Evolutionary conservation across 2,113 vertebrate genomes (phyloP).

Genomic region (Montifringilla adamsi): DNA sequence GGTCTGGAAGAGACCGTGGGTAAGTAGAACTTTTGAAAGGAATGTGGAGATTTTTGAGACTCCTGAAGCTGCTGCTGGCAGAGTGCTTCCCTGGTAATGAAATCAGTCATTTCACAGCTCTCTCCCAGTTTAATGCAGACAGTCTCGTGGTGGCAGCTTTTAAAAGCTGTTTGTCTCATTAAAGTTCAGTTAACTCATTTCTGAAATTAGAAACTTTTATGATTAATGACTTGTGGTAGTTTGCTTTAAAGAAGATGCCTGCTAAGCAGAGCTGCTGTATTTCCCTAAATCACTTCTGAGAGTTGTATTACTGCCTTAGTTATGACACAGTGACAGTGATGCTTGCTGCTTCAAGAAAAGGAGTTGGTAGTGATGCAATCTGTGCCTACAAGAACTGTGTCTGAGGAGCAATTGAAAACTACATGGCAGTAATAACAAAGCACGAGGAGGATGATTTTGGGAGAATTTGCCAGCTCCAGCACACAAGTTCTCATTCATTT

Average conservation of each 20-base stretch:
- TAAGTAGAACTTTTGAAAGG: not conserved
- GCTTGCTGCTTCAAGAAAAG: not conserved
- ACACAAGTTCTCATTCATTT: not conserved
- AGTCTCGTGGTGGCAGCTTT: not conserved
- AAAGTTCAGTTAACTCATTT: conserved; percentile 27
- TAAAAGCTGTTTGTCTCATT: conserved; percentile 33
- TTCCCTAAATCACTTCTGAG: not conserved
- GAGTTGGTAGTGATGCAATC: not conserved
- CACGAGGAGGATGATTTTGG: not conserved
- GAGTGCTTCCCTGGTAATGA: not conserved
- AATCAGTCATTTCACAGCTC: not conserved
- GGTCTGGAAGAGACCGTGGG: not conserved
- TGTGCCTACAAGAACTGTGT: not conserved
- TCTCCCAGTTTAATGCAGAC: not conserved
- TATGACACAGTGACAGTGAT: not conserved
- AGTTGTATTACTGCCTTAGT: not conserved
- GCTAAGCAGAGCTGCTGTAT: not conserved
- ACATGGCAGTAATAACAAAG: not conserved
- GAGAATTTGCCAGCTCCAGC: not conserved
- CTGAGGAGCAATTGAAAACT: not conserved
- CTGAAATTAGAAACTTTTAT: conserved; percentile 37
- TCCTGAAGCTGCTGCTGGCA: not conserved
- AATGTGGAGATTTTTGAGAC: not conserved
- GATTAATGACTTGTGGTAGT: conserved; percentile 30
- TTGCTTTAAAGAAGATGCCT: not conserved